A percentile compares a stretch with the other conserved stretches of the same genome.
Conservation (phyloP, 2,113 vertebrate genomes). For the Sceloporus undulatus region DNA sequence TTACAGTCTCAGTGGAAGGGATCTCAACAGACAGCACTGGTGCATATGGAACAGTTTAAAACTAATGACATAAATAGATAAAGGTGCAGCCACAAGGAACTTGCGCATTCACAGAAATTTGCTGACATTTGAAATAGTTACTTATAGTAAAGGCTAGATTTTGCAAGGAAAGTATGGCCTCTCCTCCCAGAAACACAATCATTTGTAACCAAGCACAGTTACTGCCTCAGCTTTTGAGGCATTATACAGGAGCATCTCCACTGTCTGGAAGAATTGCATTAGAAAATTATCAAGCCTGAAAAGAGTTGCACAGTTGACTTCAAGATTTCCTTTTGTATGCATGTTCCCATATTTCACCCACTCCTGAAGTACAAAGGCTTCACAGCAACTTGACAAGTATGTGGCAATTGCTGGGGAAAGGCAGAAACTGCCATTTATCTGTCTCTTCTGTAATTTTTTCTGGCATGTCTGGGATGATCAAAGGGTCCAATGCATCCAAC, state of each 20-base stretch:
- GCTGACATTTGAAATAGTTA: neutral
- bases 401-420: slow-evolving; percentile 13
- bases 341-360: slow-evolving; percentile 21
- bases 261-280: neutral
- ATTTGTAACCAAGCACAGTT: neutral
- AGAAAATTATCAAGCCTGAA: slow-evolving; percentile 31
- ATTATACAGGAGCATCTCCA: neutral
- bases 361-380: neutral
- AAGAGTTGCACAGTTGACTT: slow-evolving; percentile 2
- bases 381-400: neutral
- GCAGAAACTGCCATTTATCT: slow-evolving; percentile 5
- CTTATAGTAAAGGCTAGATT: neutral
- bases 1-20: neutral
- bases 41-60: neutral
- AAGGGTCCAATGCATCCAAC: slow-evolving; percentile 30
- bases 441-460: slow-evolving; percentile 25
- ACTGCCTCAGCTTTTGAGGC: neutral
- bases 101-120: neutral
- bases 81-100: neutral
- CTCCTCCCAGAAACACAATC: neutral
- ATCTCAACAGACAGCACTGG: neutral
- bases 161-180: neutral
- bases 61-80: neutral
- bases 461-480: slow-evolving; percentile 47
- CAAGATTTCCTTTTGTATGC: neutral